Base-by-base conservation (phyloP, 2,797 vertebrate species). In the Antennarius maculatus region DNA sequence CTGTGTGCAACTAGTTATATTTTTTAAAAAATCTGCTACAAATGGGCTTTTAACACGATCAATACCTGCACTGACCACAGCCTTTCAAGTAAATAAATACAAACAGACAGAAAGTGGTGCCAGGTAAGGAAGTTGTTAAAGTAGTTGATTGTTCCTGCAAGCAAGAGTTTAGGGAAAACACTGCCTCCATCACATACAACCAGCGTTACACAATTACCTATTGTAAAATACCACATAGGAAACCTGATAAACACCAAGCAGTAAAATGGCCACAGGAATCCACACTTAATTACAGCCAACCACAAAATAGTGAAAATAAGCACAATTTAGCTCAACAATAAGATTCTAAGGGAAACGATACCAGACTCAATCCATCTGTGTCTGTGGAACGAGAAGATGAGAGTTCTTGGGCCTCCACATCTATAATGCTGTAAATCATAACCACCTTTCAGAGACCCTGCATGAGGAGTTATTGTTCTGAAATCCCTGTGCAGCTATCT, bases 401-500 rank as follows among this genome's bases (percentile, higher is more conserved):
- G 79, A 81, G 74, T 79, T 82, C 73, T 73, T 58, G 68, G 51
- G 71, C 70, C 81, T 77, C 83, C 69, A 54, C 84, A 78, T 85
- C 82, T 88, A 77, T 74, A 74, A 85, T 76, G 81, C 78, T 83
- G 82, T 87, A 85, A 90, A 88, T 88, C 89, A 90, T 89, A 82
- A 88, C 86, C 83, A 77, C 78, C 78, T 81, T 77, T 83, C 78
- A 64, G 64, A 77, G 71, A 66, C 62, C 23, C 79, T 69, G 81
- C 84, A 81, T 81, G 81, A 86, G 83, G 86, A 86, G 73, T 79
- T 76, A 80, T 82, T 85, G 83, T 89, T 89, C 85, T 74, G 53
- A 85, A 87, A 91, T 85, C 94, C 93, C 92, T 88, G 91, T 12
- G 58, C 77, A 63, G 80, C 78, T 61, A 72, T 83, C 79, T 73